Percentiles rank a stretch among this genome's conserved stretches.
Conservation (phyloP, 1,140 invertebrate species). For the Mizuhopecten yessoensis region DNA sequence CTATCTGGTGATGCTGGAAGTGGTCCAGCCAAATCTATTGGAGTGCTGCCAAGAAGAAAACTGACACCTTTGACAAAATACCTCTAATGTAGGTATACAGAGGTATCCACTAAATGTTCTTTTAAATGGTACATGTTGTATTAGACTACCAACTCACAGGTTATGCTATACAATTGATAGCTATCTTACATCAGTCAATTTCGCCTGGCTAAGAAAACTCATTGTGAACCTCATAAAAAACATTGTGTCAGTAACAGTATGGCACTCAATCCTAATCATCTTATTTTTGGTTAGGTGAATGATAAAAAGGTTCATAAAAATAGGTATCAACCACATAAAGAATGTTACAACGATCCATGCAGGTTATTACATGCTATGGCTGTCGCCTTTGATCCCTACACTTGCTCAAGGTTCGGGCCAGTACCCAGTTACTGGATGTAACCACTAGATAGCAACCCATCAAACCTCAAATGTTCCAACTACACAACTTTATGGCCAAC, state of each 20-base stretch:
- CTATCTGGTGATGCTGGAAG: slow-evolving; percentile 25
- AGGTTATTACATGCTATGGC: background rate
- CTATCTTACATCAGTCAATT: background rate
- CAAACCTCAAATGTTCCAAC: background rate
- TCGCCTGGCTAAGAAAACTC: background rate
- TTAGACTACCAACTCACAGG: background rate
- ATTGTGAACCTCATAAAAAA: slow-evolving; percentile 12
- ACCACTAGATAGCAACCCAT: background rate
- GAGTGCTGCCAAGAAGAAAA: background rate
- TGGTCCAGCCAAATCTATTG: background rate
- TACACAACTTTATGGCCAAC: background rate
- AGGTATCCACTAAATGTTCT: slow-evolving; percentile 19
- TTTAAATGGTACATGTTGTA: background rate
- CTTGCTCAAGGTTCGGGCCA: background rate
- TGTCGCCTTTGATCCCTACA: background rate
- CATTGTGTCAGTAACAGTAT: background rate
- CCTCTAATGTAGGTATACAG: slow-evolving; percentile 23
- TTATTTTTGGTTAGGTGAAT: slow-evolving; percentile 29
- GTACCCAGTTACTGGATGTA: background rate
- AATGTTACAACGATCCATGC: background rate
- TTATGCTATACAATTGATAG: background rate
- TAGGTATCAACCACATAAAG: background rate
- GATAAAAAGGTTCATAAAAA: background rate
- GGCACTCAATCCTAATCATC: background rate
- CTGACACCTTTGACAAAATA: slow-evolving; percentile 38